phyloP scores from a whole-genome alignment of 2,888 invertebrate genomes.

The Sthenelais limicola region DNA sequence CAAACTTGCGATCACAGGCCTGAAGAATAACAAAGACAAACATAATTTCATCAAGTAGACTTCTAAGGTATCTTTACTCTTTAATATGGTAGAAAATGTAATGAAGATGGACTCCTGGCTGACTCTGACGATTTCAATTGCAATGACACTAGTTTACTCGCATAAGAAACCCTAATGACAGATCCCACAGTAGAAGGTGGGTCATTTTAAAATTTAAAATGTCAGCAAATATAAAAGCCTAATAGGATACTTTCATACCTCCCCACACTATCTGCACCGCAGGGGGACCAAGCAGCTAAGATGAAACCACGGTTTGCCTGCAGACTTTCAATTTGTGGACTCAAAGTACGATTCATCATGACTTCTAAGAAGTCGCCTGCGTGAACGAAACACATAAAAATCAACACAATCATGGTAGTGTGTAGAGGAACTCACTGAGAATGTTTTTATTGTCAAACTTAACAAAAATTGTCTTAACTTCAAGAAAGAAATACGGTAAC shows the following conservation, averaged over 20 bases:
- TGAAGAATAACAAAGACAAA: neutral
- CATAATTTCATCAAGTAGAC: neutral
- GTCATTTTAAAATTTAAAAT: neutral
- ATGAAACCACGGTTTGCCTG: slow-evolving; percentile 23
- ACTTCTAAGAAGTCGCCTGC: slow-evolving; percentile 31
- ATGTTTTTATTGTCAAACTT: too few species aligned
- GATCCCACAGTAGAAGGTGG: too few species aligned
- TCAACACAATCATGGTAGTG: too few species aligned
- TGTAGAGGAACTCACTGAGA: too few species aligned
- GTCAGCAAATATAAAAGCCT: neutral
- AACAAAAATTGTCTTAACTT: too few species aligned
- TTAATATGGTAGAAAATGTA: too few species aligned
- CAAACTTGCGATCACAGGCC: slow-evolving; percentile 13
- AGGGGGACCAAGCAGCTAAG: neutral
- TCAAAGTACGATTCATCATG: slow-evolving; percentile 22
- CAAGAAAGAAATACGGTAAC: too few species aligned
- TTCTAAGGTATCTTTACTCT: too few species aligned
- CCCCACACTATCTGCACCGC: slow-evolving; percentile 3
- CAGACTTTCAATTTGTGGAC: slow-evolving; percentile 16
- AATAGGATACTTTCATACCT: slow-evolving; percentile 4
- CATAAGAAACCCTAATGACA: too few species aligned
- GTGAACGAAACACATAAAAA: neutral
- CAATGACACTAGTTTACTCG: too few species aligned
- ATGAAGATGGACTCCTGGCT: too few species aligned
- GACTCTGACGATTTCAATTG: too few species aligned